Evolutionary conservation across 2,888 invertebrate genomes (phyloP), one percentile per base, ranked within the genome.

Genomic region (Alcis repandata): DNA sequence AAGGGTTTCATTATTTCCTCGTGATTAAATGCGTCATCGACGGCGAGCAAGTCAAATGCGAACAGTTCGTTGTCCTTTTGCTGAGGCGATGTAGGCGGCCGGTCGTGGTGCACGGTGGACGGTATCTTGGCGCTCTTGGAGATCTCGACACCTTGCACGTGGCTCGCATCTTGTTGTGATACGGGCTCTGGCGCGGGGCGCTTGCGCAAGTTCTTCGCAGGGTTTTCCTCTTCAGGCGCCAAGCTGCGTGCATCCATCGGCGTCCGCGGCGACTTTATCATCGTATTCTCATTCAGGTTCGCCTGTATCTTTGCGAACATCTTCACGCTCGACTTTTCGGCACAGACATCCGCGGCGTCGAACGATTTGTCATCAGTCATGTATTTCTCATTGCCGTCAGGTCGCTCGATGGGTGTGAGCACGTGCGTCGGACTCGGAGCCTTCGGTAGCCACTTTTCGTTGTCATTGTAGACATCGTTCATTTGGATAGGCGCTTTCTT

Each of bases 1-100:
- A 96, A 96, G 0, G 95, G 95, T 78, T 95, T 95, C 79, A 94
- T 93, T 43, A 95, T 91, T 75, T 96, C 96, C 64, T 95, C 95
- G 41, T 94, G 94, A 75, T 95, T 95, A 76, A 96, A 96, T 45
- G 95, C 95, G 69, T 96, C 95, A 73, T 95, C 95, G 48, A 95
- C 94, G 1, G 94, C 93, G 64, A 95, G 82, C 79, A 95, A 94
- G 69, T 95, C 96, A 74, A 95, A 95, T 67, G 96, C 95, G 72
- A 95, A 95, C 17, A 95, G 81, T 75, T 96, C 95, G 20, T 94
- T 93, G 22, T 95, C 94, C 75, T 95, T 95, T 40, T 95, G 94
- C 69, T 95, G 96, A 4, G 96, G 96, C 0, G 96, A 96, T 84
- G 96, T 96, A 82, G 96, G 95, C 0, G 96, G 95, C 58, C 95